Evolutionary conservation across 2,797 vertebrate genomes (phyloP), one percentile per base, ranked within the genome.

Genomic region (Eremophila alpestris): DNA sequence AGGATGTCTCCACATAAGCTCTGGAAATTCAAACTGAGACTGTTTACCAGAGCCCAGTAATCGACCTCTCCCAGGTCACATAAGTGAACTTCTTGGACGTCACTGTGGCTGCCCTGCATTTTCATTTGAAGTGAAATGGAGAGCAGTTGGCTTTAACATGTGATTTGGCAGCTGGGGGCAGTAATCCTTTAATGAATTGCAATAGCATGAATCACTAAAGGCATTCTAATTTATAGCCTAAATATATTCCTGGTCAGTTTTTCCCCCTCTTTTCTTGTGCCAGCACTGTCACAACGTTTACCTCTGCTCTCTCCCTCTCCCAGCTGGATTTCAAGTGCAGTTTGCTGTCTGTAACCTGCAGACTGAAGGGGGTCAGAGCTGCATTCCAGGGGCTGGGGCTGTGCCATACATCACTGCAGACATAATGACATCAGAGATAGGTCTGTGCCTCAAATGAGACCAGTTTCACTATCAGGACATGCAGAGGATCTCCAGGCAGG

Each of bases 131-230:
- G 62, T 51, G 91, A 92, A 87, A 84, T 32, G 34, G 85, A 93
- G 83, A 96, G 51, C 79, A 48, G 73, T 90, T 78, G 73, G 54
- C 54, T 92, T 92, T 55, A 78, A 51, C 91, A 93, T 87, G 95
- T 93, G 94, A 94, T 93, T 65, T 94, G 77, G 83, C 85, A 94
- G 87, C 83, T 76, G 86, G 51, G 75, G 46, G 23, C 46, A 90
- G 83, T 93, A 96, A 94, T 91, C 74, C 69, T 71, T 69, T 65
- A 68, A 78, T 52, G 69, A 75, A 93, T 94, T 55, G 80, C 85
- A 86, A 58, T 43, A 88, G 54, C 83, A 63, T 88, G 90, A 95
- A n/a, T 94, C 85, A 90, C 60, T 64, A 26, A 67, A 78, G 54
- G 68, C 84, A 89, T 84, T 75, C 70, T 69, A 48, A 76, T 71